Percentiles rank a stretch among this genome's conserved stretches.
Conservation (phyloP, 2,888 invertebrate genomes). For the Plagodis dolabraria region DNA sequence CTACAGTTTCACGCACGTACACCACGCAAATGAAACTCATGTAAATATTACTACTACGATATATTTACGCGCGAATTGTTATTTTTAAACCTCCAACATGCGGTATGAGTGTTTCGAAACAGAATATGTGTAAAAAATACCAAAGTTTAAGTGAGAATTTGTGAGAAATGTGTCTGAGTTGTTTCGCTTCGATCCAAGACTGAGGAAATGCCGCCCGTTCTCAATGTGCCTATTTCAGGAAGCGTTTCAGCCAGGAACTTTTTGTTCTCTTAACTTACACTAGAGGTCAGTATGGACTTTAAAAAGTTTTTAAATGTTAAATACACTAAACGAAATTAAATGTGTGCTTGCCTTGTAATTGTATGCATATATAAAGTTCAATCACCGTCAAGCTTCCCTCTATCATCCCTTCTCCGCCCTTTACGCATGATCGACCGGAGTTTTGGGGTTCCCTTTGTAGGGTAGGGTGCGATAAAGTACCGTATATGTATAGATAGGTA, state of each 20-base stretch:
- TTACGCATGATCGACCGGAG: constrained; percentile 85
- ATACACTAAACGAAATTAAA: neutral
- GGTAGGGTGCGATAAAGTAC: constrained; percentile 71
- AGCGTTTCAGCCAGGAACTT: constrained; percentile 80
- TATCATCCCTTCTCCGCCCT: constrained; percentile 84
- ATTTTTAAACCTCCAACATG: constrained; percentile 65
- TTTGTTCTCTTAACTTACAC: constrained; percentile 78
- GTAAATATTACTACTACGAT: constrained; percentile 80
- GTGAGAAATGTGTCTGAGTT: constrained; percentile 61
- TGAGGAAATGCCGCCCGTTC: constrained; percentile 74
- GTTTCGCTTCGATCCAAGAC: constrained; percentile 77
- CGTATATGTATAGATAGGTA: constrained; percentile 36
- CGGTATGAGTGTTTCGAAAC: constrained; percentile 55
- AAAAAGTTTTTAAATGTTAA: constrained; percentile 28
- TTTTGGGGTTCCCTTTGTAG: constrained; percentile 77
- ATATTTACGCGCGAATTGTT: constrained; percentile 76
- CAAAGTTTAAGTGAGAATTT: constrained; percentile 64
- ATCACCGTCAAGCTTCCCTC: constrained; percentile 80
- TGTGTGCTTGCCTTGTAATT: constrained; percentile 1
- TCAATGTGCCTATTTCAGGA: constrained; percentile 79
- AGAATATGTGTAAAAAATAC: constrained; percentile 52
- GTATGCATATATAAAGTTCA: constrained; percentile 58
- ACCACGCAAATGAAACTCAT: constrained; percentile 76
- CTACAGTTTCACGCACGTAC: constrained; percentile 81
- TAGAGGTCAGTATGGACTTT: constrained; percentile 78